Evolutionary conservation across 2,113 vertebrate genomes (phyloP), one percentile per base, ranked within the genome.

Genomic region (Turdus rufiventris): DNA sequence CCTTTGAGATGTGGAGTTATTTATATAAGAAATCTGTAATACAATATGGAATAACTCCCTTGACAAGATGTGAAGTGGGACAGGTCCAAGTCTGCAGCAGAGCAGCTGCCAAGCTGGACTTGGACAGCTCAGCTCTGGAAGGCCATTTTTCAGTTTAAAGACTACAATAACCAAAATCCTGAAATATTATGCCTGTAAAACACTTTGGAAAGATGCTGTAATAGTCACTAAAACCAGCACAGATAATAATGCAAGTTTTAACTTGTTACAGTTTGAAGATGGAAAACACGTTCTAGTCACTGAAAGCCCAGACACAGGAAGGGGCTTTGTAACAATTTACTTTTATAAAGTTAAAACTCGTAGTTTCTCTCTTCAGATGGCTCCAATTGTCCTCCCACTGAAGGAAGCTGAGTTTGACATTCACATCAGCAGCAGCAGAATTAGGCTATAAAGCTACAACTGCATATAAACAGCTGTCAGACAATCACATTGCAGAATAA

Each of bases 21-120:
- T 42, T 87, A 70, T 29, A 14, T 24, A 51, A 83, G 73, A 80
- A 81, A 84, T 67, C 71, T 66, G 51, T 40, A 91, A 88, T 4
- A 33, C 53, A 95, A 71, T 54, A 85, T 50, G 85, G 88, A 88
- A 61, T 65, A 90, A 85, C 61, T 91, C 28, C 3, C 74, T 68
- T 23, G 25, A 76, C 56, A 24, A 62, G 72, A 80, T 72, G 91
- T 36, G 57, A 74, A 71, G 43, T 43, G 79, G 85, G 91, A 51
- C 8, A 1, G 2, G 0, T 51, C 61, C 48, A 67, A 91, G 65
- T 14, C 76, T 88, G 29, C 31, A 53, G 70, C 3, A 28, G 51
- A 92, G 51, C 75, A 77, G 82, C 88, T 91, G 93, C 94, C 96
- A 96, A 91, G 28, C 56, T 86, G 88, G 79, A 33, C 76, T 36